Base-by-base conservation (phyloP, 2,888 invertebrate genomes). In the Agrilus mali region DNA sequence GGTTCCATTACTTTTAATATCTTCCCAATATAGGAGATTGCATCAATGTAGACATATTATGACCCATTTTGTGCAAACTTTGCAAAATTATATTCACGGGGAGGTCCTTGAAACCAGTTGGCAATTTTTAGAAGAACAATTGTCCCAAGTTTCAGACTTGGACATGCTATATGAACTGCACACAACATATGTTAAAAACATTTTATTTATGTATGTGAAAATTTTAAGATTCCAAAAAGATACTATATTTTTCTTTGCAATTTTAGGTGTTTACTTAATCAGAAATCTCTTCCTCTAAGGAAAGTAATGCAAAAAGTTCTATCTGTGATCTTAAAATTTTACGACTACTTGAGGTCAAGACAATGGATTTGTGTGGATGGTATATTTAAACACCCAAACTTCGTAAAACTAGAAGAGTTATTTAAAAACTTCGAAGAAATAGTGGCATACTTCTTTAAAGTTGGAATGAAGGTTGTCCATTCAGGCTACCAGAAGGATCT, bases 61-160 rank as follows among this genome's bases (percentile, higher is more conserved):
- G 78, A 78, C 80, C 22, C 82, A 86, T 44, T 79, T 87, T 58
- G 74, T 86, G 36, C 75, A 81, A 45, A 80, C 83, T 0, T 60
- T 86, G 20, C 82, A 86, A 60, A 82, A 80, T 65, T 86, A 87
- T 59, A 74, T 87, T 41, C 80, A 82, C 1, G 81, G 83, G 1
- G 84, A 80, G 40, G 85, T 86, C 22, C 69, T 87, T 22, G 78
- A 82, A 41, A 72, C 77, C 1, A 82, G 82, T 2, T 87, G 86
- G 86, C 74, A 74, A 2, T 76, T 78, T 47, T 81, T 87, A 50
- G 80, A 82, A 53, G 75, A 75, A 46, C 79, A 80, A 53, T 60
- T 88, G 36, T 68, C 74, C 52, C 71, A 71, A 40, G 80, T 80
- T 0, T 68, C 72, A 15, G 81, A 80, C 0, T 61, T 88, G 7